phyloP scores from a whole-genome alignment of 2,797 vertebrate genomes.

The Phoeniculus purpureus region DNA sequence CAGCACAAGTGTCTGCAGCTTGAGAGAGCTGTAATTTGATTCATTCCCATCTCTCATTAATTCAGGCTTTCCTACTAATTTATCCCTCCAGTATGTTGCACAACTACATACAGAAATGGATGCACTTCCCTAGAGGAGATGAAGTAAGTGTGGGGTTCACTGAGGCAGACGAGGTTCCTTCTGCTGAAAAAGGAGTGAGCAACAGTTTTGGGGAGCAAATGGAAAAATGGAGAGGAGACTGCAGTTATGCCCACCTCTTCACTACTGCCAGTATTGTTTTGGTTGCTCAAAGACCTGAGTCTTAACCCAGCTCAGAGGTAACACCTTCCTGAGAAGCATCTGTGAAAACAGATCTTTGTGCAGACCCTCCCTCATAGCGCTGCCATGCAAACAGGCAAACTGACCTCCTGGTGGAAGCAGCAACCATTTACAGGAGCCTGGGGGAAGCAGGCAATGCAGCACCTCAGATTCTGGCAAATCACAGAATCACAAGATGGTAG shows the following conservation, averaged over 20 bases:
- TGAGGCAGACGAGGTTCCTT: not conserved
- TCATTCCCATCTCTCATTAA: not conserved
- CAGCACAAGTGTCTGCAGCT: not conserved
- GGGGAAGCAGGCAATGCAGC: accelerated
- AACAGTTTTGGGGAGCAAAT: not conserved
- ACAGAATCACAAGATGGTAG: too few species aligned
- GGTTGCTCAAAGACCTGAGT: not conserved
- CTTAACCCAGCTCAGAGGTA: not conserved
- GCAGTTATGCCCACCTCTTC: not conserved
- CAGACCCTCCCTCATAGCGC: not conserved
- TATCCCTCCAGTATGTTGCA: not conserved
- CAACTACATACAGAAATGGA: not conserved
- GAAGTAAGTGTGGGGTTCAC: not conserved
- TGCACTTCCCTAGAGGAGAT: not conserved
- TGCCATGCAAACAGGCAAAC: not conserved
- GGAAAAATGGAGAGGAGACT: not conserved
- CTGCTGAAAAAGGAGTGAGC: not conserved
- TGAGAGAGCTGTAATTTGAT: not conserved
- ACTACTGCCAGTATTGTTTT: not conserved
- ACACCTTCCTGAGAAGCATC: not conserved
- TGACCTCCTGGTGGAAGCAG: not conserved
- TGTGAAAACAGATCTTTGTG: not conserved
- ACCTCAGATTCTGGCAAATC: not conserved
- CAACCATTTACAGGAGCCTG: not conserved
- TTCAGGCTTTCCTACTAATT: not conserved